phyloP scores from a whole-genome alignment of 2,797 vertebrate species.

The Varecia variegata region DNA sequence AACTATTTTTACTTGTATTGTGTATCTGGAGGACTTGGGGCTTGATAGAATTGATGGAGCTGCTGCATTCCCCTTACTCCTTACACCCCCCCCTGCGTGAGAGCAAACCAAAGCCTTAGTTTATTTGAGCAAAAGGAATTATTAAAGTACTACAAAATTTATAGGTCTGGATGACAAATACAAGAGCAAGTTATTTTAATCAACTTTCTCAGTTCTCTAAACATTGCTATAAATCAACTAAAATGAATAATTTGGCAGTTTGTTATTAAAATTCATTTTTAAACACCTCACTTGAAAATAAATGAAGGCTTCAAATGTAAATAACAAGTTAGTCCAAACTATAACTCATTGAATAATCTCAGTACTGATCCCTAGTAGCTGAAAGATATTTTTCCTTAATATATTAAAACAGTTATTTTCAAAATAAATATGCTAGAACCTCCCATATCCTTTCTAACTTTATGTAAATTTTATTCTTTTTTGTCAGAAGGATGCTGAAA shows the following conservation, averaged over 20 bases:
- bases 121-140: slow-evolving; percentile 19
- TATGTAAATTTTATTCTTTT: slow-evolving; percentile 4
- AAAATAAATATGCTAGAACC: background rate
- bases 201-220: slow-evolving; percentile 28
- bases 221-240: slow-evolving; percentile 49
- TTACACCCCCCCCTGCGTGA: background rate
- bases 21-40: background rate
- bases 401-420: background rate
- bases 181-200: slow-evolving; percentile 55
- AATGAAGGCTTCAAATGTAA: slow-evolving; percentile 31
- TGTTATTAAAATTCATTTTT: slow-evolving; percentile 58
- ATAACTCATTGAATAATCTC: background rate
- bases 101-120: background rate
- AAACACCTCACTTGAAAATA: slow-evolving; percentile 44
- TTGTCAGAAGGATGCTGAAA: background rate
- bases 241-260: slow-evolving; percentile 48
- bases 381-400: background rate
- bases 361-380: background rate
- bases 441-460: background rate
- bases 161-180: background rate
- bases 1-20: background rate
- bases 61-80: background rate
- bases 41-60: background rate
- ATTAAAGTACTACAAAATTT: slow-evolving; percentile 44
- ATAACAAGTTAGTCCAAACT: slow-evolving; percentile 6